Conservation (phyloP, 2,888 invertebrate genomes). For the Cryptocephalus primarius region DNA sequence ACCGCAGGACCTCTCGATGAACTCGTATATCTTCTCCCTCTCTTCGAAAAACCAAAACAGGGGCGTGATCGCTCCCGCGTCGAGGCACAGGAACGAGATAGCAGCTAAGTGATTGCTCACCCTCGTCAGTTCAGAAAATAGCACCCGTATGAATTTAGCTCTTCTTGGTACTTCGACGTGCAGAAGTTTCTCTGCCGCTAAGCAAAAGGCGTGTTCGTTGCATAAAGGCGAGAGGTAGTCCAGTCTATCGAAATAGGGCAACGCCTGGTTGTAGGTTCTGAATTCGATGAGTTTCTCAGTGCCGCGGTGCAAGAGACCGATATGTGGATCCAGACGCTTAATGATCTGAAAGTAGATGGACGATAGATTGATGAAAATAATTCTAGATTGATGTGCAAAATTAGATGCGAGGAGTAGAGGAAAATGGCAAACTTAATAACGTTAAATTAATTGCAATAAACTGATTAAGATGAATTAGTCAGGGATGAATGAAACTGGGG, state of each 20-base stretch:
- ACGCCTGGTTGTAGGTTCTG: conserved; percentile 73
- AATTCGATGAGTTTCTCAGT: conserved; percentile 85
- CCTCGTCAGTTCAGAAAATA: conserved; percentile 57
- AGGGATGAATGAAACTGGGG: too few relatives aligned
- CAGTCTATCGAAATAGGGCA: conserved; percentile 79
- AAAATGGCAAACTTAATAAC: too few relatives aligned
- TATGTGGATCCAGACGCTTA: conserved; percentile 68
- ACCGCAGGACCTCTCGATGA: conserved; percentile 74
- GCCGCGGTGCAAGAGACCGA: conserved; percentile 77
- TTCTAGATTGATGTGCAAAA: too few relatives aligned
- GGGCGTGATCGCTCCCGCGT: conserved; percentile 79
- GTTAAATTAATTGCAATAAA: too few relatives aligned
- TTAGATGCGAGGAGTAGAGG: too few relatives aligned
- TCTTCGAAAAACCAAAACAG: conserved; percentile 89
- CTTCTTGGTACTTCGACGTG: conserved; percentile 66
- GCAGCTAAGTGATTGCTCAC: conserved; percentile 73
- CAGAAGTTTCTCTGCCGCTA: conserved; percentile 75
- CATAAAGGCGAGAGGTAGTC: conserved; percentile 80
- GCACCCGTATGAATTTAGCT: conserved; percentile 67
- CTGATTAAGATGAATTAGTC: too few relatives aligned
- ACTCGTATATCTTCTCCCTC: conserved; percentile 75
- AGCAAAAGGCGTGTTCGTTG: conserved; percentile 66
- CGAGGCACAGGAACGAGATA: conserved; percentile 57
- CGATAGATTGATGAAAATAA: not conserved
- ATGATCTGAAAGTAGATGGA: conserved; percentile 44